Conservation (phyloP, 2,888 invertebrate genomes). For the Phorcus lineatus region DNA sequence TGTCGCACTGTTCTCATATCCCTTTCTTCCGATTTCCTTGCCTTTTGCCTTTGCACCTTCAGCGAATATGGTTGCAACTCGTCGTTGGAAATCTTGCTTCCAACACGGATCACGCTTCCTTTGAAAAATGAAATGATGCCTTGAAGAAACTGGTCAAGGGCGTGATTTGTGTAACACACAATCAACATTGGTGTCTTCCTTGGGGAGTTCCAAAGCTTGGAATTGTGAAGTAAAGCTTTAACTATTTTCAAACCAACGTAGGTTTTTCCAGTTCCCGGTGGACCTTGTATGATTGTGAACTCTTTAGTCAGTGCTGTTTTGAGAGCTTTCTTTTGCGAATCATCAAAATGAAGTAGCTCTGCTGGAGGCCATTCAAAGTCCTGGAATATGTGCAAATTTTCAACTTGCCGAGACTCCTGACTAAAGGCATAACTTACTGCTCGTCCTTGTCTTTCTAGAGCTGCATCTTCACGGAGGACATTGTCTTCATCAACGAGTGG, state of each 20-base stretch:
- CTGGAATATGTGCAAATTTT: slow-evolving; percentile 24
- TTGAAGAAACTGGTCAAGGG: slow-evolving; percentile 73
- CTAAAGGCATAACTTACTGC: slow-evolving; percentile 32
- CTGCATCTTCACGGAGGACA: slow-evolving; percentile 36
- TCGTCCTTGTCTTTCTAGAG: slow-evolving; percentile 21
- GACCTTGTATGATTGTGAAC: slow-evolving; percentile 78
- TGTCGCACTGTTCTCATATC: neutral
- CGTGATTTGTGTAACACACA: slow-evolving; percentile 74
- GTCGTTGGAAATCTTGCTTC: slow-evolving; percentile 60
- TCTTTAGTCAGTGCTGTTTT: slow-evolving; percentile 65
- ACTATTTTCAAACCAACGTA: slow-evolving; percentile 86
- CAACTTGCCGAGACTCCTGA: slow-evolving; percentile 21
- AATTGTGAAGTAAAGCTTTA: slow-evolving; percentile 80
- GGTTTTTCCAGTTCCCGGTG: slow-evolving; percentile 92
- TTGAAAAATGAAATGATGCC: slow-evolving; percentile 57
- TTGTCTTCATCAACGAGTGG: slow-evolving; percentile 49
- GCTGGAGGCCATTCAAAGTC: slow-evolving; percentile 52
- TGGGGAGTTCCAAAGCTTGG: slow-evolving; percentile 67
- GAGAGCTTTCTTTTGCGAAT: slow-evolving; percentile 65
- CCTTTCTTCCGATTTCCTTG: neutral
- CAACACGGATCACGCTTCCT: slow-evolving; percentile 64
- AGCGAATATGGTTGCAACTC: slow-evolving; percentile 48
- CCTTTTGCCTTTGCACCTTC: slow-evolving; percentile 29
- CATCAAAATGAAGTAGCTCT: slow-evolving; percentile 58
- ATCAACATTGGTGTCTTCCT: slow-evolving; percentile 62